Percentiles rank a stretch among this genome's conserved stretches.
Evolutionary conservation across 2,113 vertebrate genomes (phyloP).

Genomic region (Columba livia): DNA sequence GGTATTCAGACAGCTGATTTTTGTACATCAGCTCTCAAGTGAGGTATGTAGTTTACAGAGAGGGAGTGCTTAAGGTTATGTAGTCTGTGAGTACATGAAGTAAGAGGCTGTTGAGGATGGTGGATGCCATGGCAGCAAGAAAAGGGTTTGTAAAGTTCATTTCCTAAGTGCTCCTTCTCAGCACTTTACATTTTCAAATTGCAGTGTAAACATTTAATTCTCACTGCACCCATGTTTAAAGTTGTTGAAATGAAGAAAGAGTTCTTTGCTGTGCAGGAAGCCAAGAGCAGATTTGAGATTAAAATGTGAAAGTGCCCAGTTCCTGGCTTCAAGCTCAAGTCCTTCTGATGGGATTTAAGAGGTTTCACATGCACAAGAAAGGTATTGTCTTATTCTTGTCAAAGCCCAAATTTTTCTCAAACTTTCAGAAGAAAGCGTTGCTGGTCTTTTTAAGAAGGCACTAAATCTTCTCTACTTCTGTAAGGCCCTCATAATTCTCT

Average conservation of each 20-base stretch:
- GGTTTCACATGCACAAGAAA: slow-evolving; percentile 19
- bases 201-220: slow-evolving; percentile 51
- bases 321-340: slow-evolving; percentile 4
- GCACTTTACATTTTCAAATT: slow-evolving; percentile 45
- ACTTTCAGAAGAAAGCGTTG: not conserved
- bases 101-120: slow-evolving; percentile 21
- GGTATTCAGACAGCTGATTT: slow-evolving; percentile 66
- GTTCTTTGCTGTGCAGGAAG: slow-evolving; percentile 34
- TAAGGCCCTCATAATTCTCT: not conserved
- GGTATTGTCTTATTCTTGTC: not conserved
- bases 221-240: slow-evolving; percentile 27
- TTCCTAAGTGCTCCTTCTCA: slow-evolving; percentile 46
- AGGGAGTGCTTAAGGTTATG: slow-evolving; percentile 32
- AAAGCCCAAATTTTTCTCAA: slow-evolving; percentile 2
- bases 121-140: slow-evolving; percentile 26
- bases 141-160: slow-evolving; percentile 40
- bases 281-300: slow-evolving; percentile 10
- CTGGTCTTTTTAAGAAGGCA: not conserved
- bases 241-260: slow-evolving; percentile 51
- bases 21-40: slow-evolving; percentile 61
- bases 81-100: not conserved
- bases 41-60: slow-evolving; percentile 56
- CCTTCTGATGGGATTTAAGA: not conserved
- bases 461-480: not conserved
- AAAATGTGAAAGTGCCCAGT: not conserved